phyloP scores from a whole-genome alignment of 2,113 vertebrate genomes.

The Tichodroma muraria region DNA sequence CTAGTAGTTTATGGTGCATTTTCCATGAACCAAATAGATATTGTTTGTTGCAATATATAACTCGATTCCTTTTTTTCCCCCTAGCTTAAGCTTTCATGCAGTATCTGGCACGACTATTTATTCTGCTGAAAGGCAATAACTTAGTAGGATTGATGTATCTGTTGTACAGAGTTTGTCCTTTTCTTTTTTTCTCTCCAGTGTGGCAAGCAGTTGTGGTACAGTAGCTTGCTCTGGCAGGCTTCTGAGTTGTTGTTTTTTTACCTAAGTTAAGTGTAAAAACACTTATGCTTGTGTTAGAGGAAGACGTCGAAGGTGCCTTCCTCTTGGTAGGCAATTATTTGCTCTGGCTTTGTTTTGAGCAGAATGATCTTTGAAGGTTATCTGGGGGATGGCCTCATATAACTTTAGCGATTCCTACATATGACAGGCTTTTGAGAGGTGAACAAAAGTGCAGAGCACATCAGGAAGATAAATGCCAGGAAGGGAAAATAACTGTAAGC shows the following conservation, averaged over 20 bases:
- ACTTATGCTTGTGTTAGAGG: background rate
- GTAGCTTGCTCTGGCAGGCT: background rate
- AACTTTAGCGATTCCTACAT: constrained; percentile 4
- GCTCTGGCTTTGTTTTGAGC: background rate
- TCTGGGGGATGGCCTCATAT: background rate
- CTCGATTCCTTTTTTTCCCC: background rate
- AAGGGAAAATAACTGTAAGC: constrained; percentile 36
- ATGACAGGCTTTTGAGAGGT: constrained; percentile 15
- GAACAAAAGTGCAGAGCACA: constrained; percentile 38
- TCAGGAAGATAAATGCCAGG: constrained; percentile 44
- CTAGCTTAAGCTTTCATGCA: background rate
- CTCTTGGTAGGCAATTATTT: constrained; percentile 9
- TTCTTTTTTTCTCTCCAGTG: background rate
- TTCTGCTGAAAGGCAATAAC: background rate
- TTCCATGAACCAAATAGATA: background rate
- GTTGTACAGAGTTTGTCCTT: background rate
- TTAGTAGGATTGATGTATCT: background rate
- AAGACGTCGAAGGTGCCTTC: background rate
- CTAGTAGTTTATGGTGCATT: background rate
- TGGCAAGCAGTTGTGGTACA: background rate
- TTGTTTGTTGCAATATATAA: background rate
- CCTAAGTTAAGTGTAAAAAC: background rate
- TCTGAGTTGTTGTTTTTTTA: background rate
- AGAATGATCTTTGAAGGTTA: constrained; percentile 19
- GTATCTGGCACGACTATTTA: background rate